These are phyloP conservation scores for Ondatra zibethicus DNA, from an alignment of 2,113 vertebrate species.

Conservation along the genomic window DNA sequence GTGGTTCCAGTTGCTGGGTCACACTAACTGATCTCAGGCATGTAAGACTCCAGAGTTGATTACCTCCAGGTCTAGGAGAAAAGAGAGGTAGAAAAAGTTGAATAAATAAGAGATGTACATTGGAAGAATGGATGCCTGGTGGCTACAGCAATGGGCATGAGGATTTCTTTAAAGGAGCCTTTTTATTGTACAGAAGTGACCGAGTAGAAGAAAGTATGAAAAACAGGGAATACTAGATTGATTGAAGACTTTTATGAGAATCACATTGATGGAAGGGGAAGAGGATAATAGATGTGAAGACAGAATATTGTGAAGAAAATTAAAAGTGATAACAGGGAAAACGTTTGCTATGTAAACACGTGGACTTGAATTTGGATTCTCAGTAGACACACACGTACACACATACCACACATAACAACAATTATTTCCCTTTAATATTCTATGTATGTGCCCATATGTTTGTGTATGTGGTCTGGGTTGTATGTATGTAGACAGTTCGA, in stretches of 20 bases:
- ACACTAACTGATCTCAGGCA: no score
- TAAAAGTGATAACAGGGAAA: neutral
- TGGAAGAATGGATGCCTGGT: neutral
- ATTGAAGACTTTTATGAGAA: neutral
- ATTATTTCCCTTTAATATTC: neutral
- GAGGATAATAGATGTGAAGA: neutral
- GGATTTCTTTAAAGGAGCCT: neutral
- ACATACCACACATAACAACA: neutral
- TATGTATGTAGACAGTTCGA: no score
- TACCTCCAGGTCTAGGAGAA: neutral
- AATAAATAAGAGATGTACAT: neutral
- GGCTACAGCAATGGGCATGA: neutral
- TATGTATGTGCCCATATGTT: no score
- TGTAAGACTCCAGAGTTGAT: neutral
- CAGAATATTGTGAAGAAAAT: neutral
- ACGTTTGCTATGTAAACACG: neutral
- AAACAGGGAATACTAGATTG: neutral
- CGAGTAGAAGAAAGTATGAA: neutral
- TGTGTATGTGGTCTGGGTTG: no score
- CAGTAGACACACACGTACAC: neutral
- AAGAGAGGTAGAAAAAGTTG: neutral
- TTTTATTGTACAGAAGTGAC: neutral
- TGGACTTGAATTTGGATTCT: neutral
- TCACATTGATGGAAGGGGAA: neutral
- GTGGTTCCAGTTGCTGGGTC: neutral